phyloP scores from a whole-genome alignment of 1,140 invertebrate genomes.

The Drosophila repletoides region DNA sequence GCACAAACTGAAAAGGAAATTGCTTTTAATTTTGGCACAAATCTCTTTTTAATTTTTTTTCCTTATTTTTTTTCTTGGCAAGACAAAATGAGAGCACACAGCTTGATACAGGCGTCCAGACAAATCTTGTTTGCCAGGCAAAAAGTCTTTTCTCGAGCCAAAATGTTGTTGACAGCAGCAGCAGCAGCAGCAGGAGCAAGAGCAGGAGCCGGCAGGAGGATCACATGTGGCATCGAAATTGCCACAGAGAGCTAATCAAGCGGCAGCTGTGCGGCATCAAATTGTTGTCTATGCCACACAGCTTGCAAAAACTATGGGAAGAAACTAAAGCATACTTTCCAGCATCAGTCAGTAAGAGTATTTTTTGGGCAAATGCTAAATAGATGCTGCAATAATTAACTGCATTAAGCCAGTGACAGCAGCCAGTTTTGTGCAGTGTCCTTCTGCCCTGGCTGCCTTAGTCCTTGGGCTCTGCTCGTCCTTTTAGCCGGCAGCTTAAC shows the following conservation, averaged over 20 bases:
- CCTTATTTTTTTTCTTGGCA: constrained; percentile 11
- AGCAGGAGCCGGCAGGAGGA: too few relatives aligned
- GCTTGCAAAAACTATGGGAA: background rate
- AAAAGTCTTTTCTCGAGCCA: constrained; percentile 28
- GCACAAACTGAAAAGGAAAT: constrained; percentile 46
- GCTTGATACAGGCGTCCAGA: constrained; percentile 4
- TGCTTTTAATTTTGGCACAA: constrained; percentile 75
- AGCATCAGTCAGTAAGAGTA: background rate
- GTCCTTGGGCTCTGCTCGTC: background rate
- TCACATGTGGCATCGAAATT: constrained; percentile 57
- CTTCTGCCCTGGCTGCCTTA: background rate
- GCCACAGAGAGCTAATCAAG: constrained; percentile 61
- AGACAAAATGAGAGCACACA: constrained; percentile 21
- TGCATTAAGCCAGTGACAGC: constrained; percentile 38
- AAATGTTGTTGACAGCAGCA: constrained; percentile 33
- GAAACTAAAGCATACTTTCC: constrained; percentile 34
- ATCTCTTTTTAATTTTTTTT: constrained; percentile 71
- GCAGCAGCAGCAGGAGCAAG: too few relatives aligned
- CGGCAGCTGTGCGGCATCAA: constrained; percentile 55
- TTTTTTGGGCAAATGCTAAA: constrained; percentile 51
- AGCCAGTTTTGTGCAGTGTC: constrained; percentile 3
- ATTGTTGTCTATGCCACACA: constrained; percentile 22
- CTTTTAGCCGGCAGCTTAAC: constrained; percentile 53
- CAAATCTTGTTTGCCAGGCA: constrained; percentile 24
- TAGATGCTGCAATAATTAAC: constrained; percentile 72